phyloP scores from a whole-genome alignment of 2,888 invertebrate genomes.

The Nymphalis polychloros region DNA sequence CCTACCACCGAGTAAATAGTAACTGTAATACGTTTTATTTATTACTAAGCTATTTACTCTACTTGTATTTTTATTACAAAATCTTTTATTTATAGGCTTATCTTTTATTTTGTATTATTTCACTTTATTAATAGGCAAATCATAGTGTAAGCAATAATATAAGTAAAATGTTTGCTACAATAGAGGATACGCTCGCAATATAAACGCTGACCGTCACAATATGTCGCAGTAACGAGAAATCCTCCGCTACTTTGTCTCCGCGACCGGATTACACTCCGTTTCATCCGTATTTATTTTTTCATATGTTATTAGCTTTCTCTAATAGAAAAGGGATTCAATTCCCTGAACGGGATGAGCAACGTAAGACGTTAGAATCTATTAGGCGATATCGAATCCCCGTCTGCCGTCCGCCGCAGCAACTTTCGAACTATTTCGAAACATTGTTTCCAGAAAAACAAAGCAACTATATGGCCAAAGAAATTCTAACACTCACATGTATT shows the following conservation, averaged over 20 bases:
- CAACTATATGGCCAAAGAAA: neutral
- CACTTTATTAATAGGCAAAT: too few species aligned
- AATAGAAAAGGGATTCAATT: constrained; percentile 18
- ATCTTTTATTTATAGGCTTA: too few species aligned
- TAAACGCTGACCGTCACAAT: neutral
- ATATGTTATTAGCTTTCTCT: constrained; percentile 21
- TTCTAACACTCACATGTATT: too few species aligned
- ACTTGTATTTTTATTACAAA: too few species aligned
- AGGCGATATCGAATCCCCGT: neutral
- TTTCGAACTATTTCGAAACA: neutral
- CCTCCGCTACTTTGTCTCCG: neutral
- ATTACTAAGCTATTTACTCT: too few species aligned
- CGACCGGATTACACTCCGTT: constrained; percentile 1
- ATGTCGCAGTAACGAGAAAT: neutral
- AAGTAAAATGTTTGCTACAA: neutral
- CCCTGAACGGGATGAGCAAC: constrained; percentile 11
- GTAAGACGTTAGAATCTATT: constrained; percentile 3
- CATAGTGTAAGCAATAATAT: too few species aligned
- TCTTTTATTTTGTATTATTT: too few species aligned
- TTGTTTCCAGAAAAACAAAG: neutral
- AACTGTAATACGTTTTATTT: too few species aligned
- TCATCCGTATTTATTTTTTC: constrained; percentile 13
- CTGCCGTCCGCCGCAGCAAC: neutral
- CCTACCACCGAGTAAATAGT: too few species aligned
- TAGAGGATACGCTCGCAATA: neutral